These are phyloP conservation scores for Megalops atlanticus DNA, from an alignment of 2,113 vertebrate genomes.

Conservation along the genomic window DNA sequence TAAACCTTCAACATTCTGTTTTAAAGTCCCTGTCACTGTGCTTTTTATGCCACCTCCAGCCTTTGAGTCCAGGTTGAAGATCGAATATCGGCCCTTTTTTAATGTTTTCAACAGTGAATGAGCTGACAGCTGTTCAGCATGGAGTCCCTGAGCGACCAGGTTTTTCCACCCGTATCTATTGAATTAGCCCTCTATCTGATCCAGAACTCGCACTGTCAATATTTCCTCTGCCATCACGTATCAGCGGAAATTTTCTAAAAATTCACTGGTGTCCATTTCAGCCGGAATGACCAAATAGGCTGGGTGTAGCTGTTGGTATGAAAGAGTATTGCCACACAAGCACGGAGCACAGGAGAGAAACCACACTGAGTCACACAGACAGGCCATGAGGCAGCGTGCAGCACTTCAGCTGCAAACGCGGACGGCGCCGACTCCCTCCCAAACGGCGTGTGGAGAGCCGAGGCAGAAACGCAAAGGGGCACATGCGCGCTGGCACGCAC, in stretches of 20 bases:
- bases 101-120: neutral
- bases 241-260: neutral
- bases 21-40: neutral
- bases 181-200: neutral
- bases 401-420: neutral
- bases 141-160: too few relatives aligned
- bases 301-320: too few relatives aligned
- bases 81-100: neutral
- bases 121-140: neutral
- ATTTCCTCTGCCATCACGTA: too few relatives aligned
- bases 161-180: neutral
- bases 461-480: conserved; percentile 37
- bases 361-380: neutral
- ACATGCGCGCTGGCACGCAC: neutral
- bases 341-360: neutral
- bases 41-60: neutral
- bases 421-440: too few relatives aligned
- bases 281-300: neutral
- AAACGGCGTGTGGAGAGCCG: neutral
- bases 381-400: neutral
- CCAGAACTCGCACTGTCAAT: neutral
- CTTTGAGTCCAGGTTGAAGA: neutral
- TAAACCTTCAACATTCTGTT: neutral
- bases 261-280: neutral
- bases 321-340: too few relatives aligned